A percentile compares a stretch with the other conserved stretches of the same genome.
These are phyloP conservation scores for Cryptomyrus ogoouensis DNA, from an alignment of 2,113 vertebrate species.

Conservation along the genomic window DNA sequence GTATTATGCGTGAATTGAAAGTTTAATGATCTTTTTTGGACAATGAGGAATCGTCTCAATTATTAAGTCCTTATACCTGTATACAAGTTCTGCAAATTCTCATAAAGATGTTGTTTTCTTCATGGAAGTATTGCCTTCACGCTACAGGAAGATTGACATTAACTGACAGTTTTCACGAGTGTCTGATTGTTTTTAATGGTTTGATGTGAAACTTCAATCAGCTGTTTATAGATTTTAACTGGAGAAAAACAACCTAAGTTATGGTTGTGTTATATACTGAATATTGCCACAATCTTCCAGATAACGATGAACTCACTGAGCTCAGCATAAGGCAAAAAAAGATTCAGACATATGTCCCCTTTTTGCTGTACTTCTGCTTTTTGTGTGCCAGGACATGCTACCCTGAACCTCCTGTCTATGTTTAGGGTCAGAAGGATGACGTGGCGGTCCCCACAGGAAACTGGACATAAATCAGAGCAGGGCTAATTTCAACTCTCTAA, in stretches of 20 bases:
- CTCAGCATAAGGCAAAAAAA: not conserved
- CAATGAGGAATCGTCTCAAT: not conserved
- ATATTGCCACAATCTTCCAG: not conserved
- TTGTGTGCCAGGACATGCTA: not conserved
- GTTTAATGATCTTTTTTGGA: not conserved
- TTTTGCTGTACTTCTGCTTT: not conserved
- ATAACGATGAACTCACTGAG: not conserved
- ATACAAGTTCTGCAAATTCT: not conserved
- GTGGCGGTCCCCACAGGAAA: not conserved
- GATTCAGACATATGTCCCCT: not conserved
- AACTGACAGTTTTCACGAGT: not conserved
- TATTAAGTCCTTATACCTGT: not conserved
- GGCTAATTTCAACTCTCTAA: constrained; percentile 6
- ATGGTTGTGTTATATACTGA: not conserved
- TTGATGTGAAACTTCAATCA: not conserved
- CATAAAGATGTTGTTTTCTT: not conserved
- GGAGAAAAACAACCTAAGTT: not conserved
- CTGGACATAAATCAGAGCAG: constrained; percentile 10
- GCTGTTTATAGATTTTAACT: not conserved
- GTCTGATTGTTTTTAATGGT: not conserved
- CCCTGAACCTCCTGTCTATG: not conserved
- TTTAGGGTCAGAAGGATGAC: constrained; percentile 7
- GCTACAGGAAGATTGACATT: not conserved
- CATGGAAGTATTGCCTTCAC: not conserved
- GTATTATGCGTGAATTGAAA: not conserved